A percentile compares a stretch with the other conserved stretches of the same genome.
Conservation (phyloP, 2,888 invertebrate species). For the Brassicogethes aeneus region DNA sequence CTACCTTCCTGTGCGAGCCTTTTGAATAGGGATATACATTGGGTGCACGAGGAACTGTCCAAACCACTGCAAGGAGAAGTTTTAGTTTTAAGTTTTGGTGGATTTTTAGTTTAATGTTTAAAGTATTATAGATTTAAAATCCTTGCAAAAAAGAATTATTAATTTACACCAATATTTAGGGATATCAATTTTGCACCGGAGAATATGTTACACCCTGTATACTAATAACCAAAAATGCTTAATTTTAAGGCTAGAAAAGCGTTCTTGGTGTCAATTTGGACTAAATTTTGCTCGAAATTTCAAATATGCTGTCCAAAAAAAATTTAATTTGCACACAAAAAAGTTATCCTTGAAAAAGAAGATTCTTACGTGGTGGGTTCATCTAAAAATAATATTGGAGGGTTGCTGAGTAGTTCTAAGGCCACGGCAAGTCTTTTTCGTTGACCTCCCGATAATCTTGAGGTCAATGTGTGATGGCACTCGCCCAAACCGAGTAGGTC, state of each 20-base stretch:
- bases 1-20: slow-evolving; percentile 75
- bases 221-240: too few species aligned
- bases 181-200: too few species aligned
- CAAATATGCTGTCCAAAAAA: too few species aligned
- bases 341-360: too few species aligned
- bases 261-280: too few species aligned
- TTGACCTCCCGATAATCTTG: slow-evolving; percentile 86
- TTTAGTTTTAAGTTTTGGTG: neutral
- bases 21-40: slow-evolving; percentile 72
- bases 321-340: too few species aligned
- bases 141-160: too few species aligned
- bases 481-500: slow-evolving; percentile 75
- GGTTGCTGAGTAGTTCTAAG: slow-evolving; percentile 89
- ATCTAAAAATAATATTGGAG: slow-evolving; percentile 89
- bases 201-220: too few species aligned
- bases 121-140: too few species aligned
- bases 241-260: too few species aligned
- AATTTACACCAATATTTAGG: too few species aligned
- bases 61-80: slow-evolving; percentile 61
- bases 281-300: too few species aligned
- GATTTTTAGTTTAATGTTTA: neutral
- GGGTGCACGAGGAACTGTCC: slow-evolving; percentile 81
- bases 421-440: slow-evolving; percentile 90
- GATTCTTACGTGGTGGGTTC: slow-evolving; percentile 91
- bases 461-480: slow-evolving; percentile 70